Percentiles rank a stretch among this genome's conserved stretches.
phyloP scores from a whole-genome alignment of 2,113 vertebrate genomes.

The Phoenicopterus ruber region DNA sequence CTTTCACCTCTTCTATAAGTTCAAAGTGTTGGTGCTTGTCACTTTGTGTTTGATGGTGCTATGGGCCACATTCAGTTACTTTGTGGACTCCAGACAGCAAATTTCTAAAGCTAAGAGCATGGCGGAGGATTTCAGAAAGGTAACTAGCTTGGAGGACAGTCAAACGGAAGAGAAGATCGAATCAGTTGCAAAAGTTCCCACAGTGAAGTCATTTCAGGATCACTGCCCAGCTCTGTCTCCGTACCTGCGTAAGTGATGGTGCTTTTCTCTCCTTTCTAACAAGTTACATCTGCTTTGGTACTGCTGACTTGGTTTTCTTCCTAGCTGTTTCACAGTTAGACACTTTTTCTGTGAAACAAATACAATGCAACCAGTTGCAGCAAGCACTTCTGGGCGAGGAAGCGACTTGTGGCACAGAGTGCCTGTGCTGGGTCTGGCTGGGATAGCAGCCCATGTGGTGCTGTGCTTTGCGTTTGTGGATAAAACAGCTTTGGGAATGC shows the following conservation, averaged over 20 bases:
- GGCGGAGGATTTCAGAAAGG: conserved; percentile 35
- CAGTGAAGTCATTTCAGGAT: neutral
- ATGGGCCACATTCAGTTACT: conserved; percentile 78
- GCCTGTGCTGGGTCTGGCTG: neutral
- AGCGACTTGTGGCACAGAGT: neutral
- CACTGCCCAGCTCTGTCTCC: conserved; percentile 53
- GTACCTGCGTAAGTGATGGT: conserved; percentile 69
- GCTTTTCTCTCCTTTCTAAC: neutral
- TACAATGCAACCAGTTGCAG: neutral
- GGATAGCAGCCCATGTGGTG: neutral
- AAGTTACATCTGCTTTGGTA: neutral
- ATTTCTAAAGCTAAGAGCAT: conserved; percentile 10
- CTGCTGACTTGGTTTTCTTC: neutral
- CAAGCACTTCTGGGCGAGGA: neutral
- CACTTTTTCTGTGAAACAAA: neutral
- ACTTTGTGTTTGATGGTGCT: conserved; percentile 74
- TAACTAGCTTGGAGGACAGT: neutral
- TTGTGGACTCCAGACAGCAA: conserved; percentile 64
- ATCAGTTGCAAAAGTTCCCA: neutral
- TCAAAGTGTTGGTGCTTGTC: conserved; percentile 78
- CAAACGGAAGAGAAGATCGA: neutral
- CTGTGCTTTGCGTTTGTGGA: neutral
- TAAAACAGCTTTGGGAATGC: neutral
- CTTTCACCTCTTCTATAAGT: conserved; percentile 70
- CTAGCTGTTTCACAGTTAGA: neutral